A percentile compares a stretch with the other conserved stretches of the same genome.
These are phyloP conservation scores for Microtus richardsoni DNA, from an alignment of 2,113 vertebrate species.

Conservation along the genomic window DNA sequence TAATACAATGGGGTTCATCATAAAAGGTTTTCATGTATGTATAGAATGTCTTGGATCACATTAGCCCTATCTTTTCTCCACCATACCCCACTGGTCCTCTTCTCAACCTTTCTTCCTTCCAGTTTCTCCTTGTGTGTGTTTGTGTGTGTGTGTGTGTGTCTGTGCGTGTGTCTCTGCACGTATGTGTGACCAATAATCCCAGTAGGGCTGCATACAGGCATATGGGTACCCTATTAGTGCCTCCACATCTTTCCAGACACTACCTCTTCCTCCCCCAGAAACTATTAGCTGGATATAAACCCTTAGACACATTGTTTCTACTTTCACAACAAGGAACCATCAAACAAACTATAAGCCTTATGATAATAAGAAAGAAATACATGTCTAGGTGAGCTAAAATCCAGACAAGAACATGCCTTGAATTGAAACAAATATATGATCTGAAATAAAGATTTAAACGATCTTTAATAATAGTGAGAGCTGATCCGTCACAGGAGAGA, in stretches of 20 bases:
- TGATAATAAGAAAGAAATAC: conserved; percentile 20
- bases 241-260: neutral
- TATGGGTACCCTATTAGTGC: too few relatives aligned
- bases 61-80: neutral
- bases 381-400: neutral
- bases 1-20: neutral
- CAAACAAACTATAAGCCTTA: neutral
- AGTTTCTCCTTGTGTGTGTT: neutral
- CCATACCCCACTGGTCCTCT: neutral
- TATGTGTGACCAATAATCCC: neutral
- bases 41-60: neutral
- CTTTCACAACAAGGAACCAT: neutral
- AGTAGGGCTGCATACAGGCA: neutral
- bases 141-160: neutral
- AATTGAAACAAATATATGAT: neutral
- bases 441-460: conserved; percentile 22
- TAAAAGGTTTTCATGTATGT: neutral
- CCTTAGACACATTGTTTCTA: neutral
- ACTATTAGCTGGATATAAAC: neutral
- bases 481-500: neutral
- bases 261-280: too few relatives aligned
- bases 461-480: neutral
- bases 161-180: neutral
- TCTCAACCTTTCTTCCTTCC: neutral
- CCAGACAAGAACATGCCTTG: neutral